These are phyloP conservation scores for Zaprionus taronus DNA, from an alignment of 1,140 invertebrate genomes.

Conservation along the genomic window DNA sequence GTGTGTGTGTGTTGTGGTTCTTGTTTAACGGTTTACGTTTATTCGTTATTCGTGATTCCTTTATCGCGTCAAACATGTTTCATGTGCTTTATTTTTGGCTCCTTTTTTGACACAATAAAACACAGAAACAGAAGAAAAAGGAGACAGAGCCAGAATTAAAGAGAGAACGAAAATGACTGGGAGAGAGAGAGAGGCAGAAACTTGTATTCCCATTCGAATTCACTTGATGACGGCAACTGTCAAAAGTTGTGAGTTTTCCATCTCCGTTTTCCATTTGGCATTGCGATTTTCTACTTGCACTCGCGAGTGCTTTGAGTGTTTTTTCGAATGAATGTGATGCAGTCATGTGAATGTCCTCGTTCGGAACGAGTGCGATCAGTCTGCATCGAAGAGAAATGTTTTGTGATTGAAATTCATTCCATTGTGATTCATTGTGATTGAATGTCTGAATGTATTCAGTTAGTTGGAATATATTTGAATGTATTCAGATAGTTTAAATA, in stretches of 20 bases:
- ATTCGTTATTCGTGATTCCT: conserved; percentile 18
- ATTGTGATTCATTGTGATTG: too few species aligned
- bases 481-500: neutral
- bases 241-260: conserved; percentile 7
- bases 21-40: conserved; percentile 13
- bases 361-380: neutral
- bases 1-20: conserved; percentile 11
- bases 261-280: conserved; percentile 5
- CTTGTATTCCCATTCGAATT: neutral
- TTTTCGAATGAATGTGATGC: conserved; percentile 2
- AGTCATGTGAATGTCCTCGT: conserved; percentile 1
- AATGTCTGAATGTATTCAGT: neutral
- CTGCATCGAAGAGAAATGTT: too few species aligned
- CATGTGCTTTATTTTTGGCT: conserved; percentile 5
- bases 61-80: conserved; percentile 31
- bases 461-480: neutral
- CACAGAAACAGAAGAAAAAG: neutral
- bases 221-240: conserved; percentile 33
- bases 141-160: neutral
- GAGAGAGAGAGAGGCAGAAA: too few species aligned
- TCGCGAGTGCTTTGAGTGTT: conserved; percentile 3
- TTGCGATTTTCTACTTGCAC: neutral
- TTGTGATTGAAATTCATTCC: too few species aligned
- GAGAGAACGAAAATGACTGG: too few species aligned
- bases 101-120: neutral